Base-by-base conservation (phyloP, 2,888 invertebrate species). In the Lepidocyrtinus sp. region DNA sequence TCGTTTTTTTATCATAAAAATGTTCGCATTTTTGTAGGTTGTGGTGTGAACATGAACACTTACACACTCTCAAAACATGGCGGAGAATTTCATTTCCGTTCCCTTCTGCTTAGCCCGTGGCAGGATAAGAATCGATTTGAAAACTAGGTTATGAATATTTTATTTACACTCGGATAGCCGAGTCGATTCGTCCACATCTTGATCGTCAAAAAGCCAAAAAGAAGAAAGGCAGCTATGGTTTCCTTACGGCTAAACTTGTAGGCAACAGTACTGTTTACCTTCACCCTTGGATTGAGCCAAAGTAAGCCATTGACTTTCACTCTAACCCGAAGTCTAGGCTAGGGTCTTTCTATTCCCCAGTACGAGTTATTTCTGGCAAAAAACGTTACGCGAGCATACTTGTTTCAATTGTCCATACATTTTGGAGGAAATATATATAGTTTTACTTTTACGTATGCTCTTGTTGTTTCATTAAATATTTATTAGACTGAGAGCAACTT, bases 141-240 rank as follows among this genome's bases (percentile, higher is more conserved):
- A 77, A 82, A 82, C 75, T 82, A 68, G 82, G 82, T 82, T 82
- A 82, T 82, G 82, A 82, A 82, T 82, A 82, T 82, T 82, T 82
- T 82, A 82, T 82, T 82, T 67, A 74, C 78, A 79, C 72, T 78
- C 78, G 78, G 82, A 67, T 72, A 70, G 65, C 77, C 78, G 74
- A 73, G 26, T 59, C 22, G n/a, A 68, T 50, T 63, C 70, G 79
- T 73, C 69, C 63, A 36, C 24, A 61, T 27, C 75, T 26, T 63
- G 26, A 70, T 68, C 26, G 50, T 25, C 1, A n/a, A 25, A 5
- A 61, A n/a, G n/a, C n/a, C n/a, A n/a, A 36, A 12, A 12, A 36
- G 36, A 36, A 36, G 12, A 36, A 36, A 36, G 36, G 5, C 36
- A 9, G 36, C 36, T 9, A 36, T n/a, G n/a, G n/a, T 36, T 36